Conservation (phyloP, 37 sponge, comb jelly and placozoan species). For the Spongilla lacustris region DNA sequence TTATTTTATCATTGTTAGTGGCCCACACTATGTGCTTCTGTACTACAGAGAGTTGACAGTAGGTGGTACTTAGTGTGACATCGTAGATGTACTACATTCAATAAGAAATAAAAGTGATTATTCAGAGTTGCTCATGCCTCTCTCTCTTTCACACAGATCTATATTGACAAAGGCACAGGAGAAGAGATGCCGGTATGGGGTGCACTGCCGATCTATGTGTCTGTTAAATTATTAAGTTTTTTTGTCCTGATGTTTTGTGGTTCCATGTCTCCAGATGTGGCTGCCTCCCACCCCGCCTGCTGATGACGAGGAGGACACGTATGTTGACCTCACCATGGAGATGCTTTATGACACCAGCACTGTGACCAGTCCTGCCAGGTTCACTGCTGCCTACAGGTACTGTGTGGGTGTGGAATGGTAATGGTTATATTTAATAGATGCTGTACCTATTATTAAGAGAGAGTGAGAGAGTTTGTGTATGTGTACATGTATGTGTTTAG, state of each 20-base stretch:
- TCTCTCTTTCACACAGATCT: slow-evolving; percentile 35
- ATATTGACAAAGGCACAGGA: slow-evolving; percentile 58
- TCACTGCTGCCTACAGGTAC: slow-evolving; percentile 58
- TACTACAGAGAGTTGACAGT: too few relatives aligned
- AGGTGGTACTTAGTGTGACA: too few relatives aligned
- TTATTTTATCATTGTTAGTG: too few relatives aligned
- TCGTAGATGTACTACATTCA: too few relatives aligned
- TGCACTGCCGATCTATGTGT: background rate
- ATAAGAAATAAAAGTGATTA: too few relatives aligned
- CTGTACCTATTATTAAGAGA: too few relatives aligned
- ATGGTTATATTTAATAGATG: too few relatives aligned
- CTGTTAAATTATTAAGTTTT: background rate
- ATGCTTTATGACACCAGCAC: slow-evolving; percentile 65
- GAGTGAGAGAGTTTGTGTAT: too few relatives aligned
- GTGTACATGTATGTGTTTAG: too few relatives aligned
- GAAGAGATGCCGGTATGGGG: slow-evolving; percentile 87
- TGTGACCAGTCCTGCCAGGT: slow-evolving; percentile 22
- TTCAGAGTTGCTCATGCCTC: too few relatives aligned
- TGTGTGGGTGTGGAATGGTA: too few relatives aligned
- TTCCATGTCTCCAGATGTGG: slow-evolving; percentile 65
- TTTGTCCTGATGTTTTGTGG: background rate
- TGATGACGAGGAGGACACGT: slow-evolving; percentile 63
- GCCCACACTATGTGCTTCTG: too few relatives aligned
- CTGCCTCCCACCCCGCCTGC: slow-evolving; percentile 90
- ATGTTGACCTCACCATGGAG: slow-evolving; percentile 54